Evolutionary conservation across 2,113 vertebrate genomes (phyloP).

Genomic region (Eublepharis macularius): DNA sequence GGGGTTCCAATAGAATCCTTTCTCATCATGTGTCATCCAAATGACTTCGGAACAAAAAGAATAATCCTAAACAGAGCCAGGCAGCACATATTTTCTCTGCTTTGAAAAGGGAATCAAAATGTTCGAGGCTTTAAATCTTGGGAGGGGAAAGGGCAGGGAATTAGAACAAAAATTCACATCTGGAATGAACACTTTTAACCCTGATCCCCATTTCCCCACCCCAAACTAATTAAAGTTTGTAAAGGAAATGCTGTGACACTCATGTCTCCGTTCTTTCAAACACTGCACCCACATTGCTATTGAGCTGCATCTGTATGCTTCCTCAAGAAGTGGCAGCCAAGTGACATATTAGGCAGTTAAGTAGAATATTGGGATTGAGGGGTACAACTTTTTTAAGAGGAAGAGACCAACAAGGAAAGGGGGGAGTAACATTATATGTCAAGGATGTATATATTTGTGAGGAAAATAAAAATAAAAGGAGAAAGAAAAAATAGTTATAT

Average conservation of each 20-base stretch:
- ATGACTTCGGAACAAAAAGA: constrained; percentile 15
- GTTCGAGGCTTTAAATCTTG: constrained; percentile 49
- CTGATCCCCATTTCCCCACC: constrained; percentile 19
- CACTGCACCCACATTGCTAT: neutral
- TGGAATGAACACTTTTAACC: constrained; percentile 68
- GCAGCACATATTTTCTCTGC: constrained; percentile 60
- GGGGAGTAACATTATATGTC: too few species aligned
- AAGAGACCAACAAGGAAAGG: too few species aligned
- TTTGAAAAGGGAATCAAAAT: constrained; percentile 67
- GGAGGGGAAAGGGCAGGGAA: constrained; percentile 27
- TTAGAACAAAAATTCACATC: constrained; percentile 72
- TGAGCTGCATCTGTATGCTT: constrained; percentile 40
- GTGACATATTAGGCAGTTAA: too few species aligned
- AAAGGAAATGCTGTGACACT: constrained; percentile 68
- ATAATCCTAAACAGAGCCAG: constrained; percentile 53
- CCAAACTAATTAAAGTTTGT: constrained; percentile 63
- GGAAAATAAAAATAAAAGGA: too few species aligned
- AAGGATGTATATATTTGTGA: too few species aligned
- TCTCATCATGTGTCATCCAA: constrained; percentile 45
- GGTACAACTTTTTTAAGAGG: too few species aligned
- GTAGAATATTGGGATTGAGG: too few species aligned
- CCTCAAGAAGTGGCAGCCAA: rapidly evolving
- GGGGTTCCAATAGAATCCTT: constrained; percentile 25
- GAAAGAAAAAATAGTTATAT: too few species aligned
- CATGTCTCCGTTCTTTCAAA: constrained; percentile 62